These are phyloP conservation scores for Heliconius hermathena DNA, from an alignment of 1,140 invertebrate genomes.

Conservation along the genomic window DNA sequence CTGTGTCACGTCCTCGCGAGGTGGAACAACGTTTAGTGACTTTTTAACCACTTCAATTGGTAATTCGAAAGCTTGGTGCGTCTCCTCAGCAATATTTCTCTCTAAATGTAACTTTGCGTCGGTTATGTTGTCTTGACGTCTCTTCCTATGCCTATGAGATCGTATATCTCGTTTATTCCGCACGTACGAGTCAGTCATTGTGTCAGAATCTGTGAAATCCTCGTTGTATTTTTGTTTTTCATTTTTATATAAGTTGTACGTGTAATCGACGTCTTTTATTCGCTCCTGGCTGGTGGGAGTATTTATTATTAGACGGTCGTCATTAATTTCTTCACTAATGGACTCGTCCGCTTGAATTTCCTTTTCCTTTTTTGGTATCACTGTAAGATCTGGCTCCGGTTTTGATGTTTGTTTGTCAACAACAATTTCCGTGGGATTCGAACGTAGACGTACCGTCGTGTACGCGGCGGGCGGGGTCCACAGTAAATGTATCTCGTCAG, in stretches of 20 bases:
- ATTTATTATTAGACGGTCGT: conserved; percentile 42
- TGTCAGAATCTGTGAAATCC: conserved; percentile 59
- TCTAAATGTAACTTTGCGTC: conserved; percentile 53
- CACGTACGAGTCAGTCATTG: conserved; percentile 53
- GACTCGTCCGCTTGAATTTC: conserved; percentile 60
- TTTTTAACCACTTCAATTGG: conserved; percentile 67
- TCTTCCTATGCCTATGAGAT: conserved; percentile 70
- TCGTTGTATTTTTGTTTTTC: conserved; percentile 62
- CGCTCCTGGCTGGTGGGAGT: conserved; percentile 44
- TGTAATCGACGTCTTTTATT: conserved; percentile 53
- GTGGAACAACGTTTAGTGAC: conserved; percentile 42
- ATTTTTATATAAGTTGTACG: conserved; percentile 61
- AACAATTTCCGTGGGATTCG: conserved; percentile 52
- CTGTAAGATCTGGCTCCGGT: conserved; percentile 42
- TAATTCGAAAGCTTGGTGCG: conserved; percentile 50
- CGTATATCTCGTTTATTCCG: conserved; percentile 56
- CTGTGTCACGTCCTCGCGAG: conserved; percentile 56
- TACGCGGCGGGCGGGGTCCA: conserved; percentile 89
- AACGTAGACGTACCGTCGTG: conserved; percentile 83
- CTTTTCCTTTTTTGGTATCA: conserved; percentile 54
- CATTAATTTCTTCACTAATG: conserved; percentile 42
- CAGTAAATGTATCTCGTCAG: conserved; percentile 88
- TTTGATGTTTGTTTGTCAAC: conserved; percentile 39
- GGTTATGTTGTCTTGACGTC: conserved; percentile 64
- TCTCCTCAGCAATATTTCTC: conserved; percentile 51